These are phyloP conservation scores for Periphyllus acericola DNA, from an alignment of 2,888 invertebrate species.

Conservation along the genomic window DNA sequence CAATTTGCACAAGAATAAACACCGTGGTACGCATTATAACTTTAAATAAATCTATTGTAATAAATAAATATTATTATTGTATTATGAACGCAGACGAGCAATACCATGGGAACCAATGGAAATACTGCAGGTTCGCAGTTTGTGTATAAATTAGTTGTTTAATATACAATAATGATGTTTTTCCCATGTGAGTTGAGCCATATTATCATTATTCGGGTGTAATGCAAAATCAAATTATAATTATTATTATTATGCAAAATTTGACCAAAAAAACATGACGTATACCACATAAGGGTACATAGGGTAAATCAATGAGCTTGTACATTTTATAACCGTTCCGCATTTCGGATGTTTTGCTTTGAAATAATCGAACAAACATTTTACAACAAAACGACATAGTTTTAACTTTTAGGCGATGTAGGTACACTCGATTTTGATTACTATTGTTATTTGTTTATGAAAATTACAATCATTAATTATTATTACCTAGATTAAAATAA, in stretches of 20 bases:
- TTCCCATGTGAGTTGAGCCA: neutral
- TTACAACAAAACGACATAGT: too few relatives aligned
- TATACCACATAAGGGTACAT: neutral
- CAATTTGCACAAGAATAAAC: neutral
- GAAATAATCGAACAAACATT: too few relatives aligned
- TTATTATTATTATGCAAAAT: neutral
- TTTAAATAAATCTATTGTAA: neutral
- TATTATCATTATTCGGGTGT: neutral
- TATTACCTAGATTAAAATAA: too few relatives aligned
- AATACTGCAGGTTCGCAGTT: neutral
- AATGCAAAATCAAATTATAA: neutral
- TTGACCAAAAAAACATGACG: neutral
- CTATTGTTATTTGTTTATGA: too few relatives aligned
- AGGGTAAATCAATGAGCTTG: neutral
- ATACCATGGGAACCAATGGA: conserved; percentile 15
- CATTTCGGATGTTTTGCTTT: too few relatives aligned
- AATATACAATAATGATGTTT: neutral
- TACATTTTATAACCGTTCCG: too few relatives aligned
- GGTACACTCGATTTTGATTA: too few relatives aligned
- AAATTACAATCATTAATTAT: too few relatives aligned
- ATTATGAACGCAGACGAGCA: neutral
- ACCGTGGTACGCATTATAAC: neutral
- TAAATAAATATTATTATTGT: neutral
- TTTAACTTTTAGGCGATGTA: too few relatives aligned
- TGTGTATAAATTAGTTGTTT: conserved; percentile 4